Evolutionary conservation across 2,113 vertebrate species (phyloP).

Genomic region (Coregonus clupeaformis): DNA sequence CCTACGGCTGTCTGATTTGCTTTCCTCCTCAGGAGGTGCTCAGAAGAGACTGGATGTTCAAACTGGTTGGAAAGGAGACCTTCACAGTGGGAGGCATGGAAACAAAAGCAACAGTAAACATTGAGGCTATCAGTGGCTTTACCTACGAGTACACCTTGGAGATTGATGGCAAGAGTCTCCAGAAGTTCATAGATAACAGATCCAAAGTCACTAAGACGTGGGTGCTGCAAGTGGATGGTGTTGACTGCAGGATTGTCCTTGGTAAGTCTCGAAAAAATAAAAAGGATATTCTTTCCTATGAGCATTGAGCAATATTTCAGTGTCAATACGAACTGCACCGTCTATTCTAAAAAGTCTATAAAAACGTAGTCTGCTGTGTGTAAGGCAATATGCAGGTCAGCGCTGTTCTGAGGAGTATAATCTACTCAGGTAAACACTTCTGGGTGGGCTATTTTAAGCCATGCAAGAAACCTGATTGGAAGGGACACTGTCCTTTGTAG

Average conservation of each 20-base stretch:
- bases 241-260: conserved; percentile 85
- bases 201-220: conserved; percentile 87
- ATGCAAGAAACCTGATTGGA: conserved; percentile 11
- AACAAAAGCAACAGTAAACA: conserved; percentile 86
- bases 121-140: conserved; percentile 88
- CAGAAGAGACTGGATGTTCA: conserved; percentile 96
- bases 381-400: neutral
- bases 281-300: neutral
- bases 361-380: neutral
- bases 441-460: neutral
- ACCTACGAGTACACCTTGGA: conserved; percentile 92
- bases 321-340: neutral
- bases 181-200: conserved; percentile 84
- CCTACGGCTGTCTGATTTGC: neutral
- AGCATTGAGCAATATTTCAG: neutral
- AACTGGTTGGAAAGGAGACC: conserved; percentile 91
- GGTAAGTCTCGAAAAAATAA: conserved; percentile 73
- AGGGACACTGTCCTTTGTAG: neutral
- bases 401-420: neutral
- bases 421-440: neutral
- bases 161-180: conserved; percentile 87
- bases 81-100: conserved; percentile 82
- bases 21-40: conserved; percentile 80
- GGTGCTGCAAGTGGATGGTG: conserved; percentile 80
- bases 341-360: neutral